Percentiles rank a stretch among this genome's conserved stretches.
phyloP scores from a whole-genome alignment of 2,113 vertebrate genomes.

The Xenus cinereus region DNA sequence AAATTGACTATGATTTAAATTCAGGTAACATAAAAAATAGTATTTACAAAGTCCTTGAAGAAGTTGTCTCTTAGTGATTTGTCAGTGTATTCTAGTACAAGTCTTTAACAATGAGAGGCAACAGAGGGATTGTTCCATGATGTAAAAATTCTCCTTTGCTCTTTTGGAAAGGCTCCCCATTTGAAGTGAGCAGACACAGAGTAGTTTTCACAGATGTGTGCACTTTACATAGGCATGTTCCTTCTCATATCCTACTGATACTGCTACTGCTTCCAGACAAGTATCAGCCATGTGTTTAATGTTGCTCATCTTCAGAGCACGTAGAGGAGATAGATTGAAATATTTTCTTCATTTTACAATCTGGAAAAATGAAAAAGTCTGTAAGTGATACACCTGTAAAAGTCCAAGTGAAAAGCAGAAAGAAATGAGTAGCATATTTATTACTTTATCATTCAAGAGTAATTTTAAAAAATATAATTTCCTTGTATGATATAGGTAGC shows the following conservation, averaged over 20 bases:
- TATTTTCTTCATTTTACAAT: neutral
- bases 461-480: neutral
- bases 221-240: neutral
- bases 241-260: neutral
- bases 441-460: neutral
- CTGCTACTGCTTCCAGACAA: neutral
- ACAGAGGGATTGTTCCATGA: neutral
- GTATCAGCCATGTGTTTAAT: neutral
- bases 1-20: neutral
- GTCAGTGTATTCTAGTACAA: neutral
- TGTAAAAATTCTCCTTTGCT: neutral
- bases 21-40: neutral
- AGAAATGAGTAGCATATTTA: neutral
- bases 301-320: neutral
- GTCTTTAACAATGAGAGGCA: neutral
- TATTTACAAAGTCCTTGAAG: neutral
- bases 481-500: neutral
- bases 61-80: neutral
- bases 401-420: neutral
- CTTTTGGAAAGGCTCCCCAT: neutral
- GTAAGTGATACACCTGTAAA: neutral
- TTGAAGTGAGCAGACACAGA: neutral
- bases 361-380: neutral
- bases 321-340: neutral
- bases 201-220: neutral